These are phyloP conservation scores for Paralvinella palmiformis DNA, from an alignment of 1,140 invertebrate genomes.

Conservation along the genomic window DNA sequence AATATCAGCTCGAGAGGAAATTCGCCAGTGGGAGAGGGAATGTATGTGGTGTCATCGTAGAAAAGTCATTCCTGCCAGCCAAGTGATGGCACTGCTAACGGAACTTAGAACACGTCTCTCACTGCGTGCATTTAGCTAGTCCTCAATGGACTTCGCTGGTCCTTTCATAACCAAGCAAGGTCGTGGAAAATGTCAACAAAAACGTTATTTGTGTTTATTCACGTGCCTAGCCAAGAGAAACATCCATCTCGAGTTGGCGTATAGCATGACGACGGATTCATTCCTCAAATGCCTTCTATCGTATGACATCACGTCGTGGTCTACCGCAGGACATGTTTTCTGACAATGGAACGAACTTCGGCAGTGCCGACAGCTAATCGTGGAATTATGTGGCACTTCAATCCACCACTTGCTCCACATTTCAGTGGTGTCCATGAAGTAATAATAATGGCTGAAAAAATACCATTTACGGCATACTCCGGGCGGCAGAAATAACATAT, in stretches of 20 bases:
- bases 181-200: no score
- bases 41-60: no score
- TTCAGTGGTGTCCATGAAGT: neutral
- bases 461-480: neutral
- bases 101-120: no score
- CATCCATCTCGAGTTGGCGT: neutral
- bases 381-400: constrained; percentile 2
- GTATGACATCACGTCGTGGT: neutral
- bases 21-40: no score
- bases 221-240: neutral
- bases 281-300: neutral
- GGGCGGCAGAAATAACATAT: neutral
- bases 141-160: no score
- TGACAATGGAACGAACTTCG: neutral
- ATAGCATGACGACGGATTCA: no score
- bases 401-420: neutral
- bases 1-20: no score
- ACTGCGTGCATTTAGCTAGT: no score
- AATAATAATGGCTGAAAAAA: constrained; percentile 1
- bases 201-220: neutral
- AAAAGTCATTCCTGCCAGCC: neutral
- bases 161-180: neutral
- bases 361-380: neutral
- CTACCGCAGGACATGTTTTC: neutral
- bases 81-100: no score